These are phyloP conservation scores for Spodoptera picta DNA, from an alignment of 2,888 invertebrate genomes.

Conservation along the genomic window DNA sequence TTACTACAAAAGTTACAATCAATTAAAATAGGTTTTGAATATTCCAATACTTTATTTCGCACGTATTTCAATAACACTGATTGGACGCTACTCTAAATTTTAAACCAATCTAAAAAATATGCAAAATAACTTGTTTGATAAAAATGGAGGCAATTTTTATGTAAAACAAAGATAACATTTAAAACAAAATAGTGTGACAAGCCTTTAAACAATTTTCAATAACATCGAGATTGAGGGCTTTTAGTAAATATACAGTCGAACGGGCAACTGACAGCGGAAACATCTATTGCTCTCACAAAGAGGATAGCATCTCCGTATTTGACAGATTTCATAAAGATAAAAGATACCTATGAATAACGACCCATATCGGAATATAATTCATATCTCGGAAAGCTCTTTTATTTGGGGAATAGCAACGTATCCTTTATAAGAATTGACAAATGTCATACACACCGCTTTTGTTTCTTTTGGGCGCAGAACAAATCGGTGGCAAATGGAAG, in stretches of 20 bases:
- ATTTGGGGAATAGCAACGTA: slow-evolving; percentile 54
- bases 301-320: slow-evolving; percentile 31
- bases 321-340: slow-evolving; percentile 44
- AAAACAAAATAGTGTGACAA: slow-evolving; percentile 1
- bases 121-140: not conserved
- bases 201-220: slow-evolving; percentile 12
- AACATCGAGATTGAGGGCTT: slow-evolving; percentile 5
- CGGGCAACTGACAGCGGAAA: slow-evolving; percentile 12
- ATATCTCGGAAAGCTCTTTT: slow-evolving; percentile 48
- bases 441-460: slow-evolving; percentile 55
- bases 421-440: slow-evolving; percentile 59
- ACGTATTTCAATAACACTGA: slow-evolving; percentile 1
- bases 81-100: not conserved
- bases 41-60: not conserved
- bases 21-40: not conserved
- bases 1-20: too few relatives aligned
- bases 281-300: slow-evolving; percentile 23
- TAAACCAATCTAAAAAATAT: slow-evolving; percentile 11
- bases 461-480: slow-evolving; percentile 26
- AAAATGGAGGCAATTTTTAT: not conserved
- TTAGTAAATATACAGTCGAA: slow-evolving; percentile 7
- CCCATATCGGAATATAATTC: slow-evolving; percentile 50
- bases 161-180: not conserved
- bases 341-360: slow-evolving; percentile 41
- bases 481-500: slow-evolving; percentile 25